Base-by-base conservation (phyloP, 2,797 vertebrate species). In the Gymnothorax javanicus region DNA sequence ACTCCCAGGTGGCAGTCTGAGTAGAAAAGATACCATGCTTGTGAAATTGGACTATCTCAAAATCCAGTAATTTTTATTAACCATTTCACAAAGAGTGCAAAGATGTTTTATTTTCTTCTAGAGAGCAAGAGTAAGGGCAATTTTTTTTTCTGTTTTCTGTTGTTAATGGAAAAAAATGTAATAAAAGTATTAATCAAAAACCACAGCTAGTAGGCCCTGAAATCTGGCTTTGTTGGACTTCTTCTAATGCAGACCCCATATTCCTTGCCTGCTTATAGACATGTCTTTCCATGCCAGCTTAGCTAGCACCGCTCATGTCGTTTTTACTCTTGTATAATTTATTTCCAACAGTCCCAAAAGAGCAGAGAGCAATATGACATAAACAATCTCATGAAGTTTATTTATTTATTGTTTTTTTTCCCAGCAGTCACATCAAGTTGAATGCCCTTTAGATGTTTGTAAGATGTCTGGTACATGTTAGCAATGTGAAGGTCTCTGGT, bases 301-400 rank as follows among this genome's bases (percentile, higher is more conserved):
- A 79, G 75, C 27, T 4, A 33, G 8, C 27, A 43, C 27, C 33
- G 27, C 9, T 73, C 73, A 6, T 52, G 52, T 52, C 1, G 50
- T 50, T 79, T 79, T 52, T 79, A 52, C 33, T 79, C 75, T 7
- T 4, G 52, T 54, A 17, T 79, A 52, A 33, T 67, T 67, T 27
- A 25, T 69, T 73, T 73, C 33, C 4, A 73, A 73, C 69, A 27
- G 27, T 73, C 25, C 12, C 69, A 79, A 79, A 33, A 79, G 75
- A 52, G 75, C 33, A 79, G 50, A 43, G 33, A 50, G 43, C 75
- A 54, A 20, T 50, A 52, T 54, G 33, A 79, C 43, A 79, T 79
- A 79, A 79, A 79, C 43, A 50, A 79, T 79, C 43, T 50, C 13
- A 79, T 79, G 7, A 79, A n/a, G 23, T 67, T n/a, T 67, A n/a